Evolutionary conservation across 2,888 invertebrate species (phyloP).

Genomic region (Nemapogon koenigi): DNA sequence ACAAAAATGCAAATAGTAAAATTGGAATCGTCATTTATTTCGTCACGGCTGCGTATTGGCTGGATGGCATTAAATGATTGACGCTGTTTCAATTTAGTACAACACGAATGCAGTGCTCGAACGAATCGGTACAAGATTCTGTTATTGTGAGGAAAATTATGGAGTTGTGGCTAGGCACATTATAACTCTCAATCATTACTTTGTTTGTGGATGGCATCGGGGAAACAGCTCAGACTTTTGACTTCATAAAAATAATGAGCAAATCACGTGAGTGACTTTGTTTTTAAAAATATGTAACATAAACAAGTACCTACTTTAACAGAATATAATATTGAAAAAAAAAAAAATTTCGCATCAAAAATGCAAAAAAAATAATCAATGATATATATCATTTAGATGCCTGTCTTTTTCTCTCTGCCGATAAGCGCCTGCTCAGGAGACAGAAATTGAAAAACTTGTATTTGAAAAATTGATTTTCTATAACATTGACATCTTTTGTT

Average conservation of each 20-base stretch:
- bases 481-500: too few relatives aligned
- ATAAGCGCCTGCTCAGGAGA: too few relatives aligned
- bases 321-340: conserved; percentile 19
- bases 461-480: too few relatives aligned
- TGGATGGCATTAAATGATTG: conserved; percentile 60
- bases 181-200: conserved; percentile 13
- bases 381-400: too few relatives aligned
- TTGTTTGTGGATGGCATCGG: conserved; percentile 20
- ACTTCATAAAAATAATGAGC: conserved; percentile 46
- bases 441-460: too few relatives aligned
- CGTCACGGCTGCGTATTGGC: conserved; percentile 55
- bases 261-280: conserved; percentile 43
- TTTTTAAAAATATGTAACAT: too few relatives aligned
- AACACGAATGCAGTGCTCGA: conserved; percentile 57
- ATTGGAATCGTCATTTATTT: conserved; percentile 60
- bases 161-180: conserved; percentile 40
- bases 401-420: too few relatives aligned
- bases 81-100: conserved; percentile 62
- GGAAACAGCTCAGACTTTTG: conserved; percentile 39
- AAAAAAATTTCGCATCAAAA: too few relatives aligned
- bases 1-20: conserved; percentile 57
- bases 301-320: too few relatives aligned
- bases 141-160: conserved; percentile 59
- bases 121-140: conserved; percentile 59
- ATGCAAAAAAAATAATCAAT: too few relatives aligned